Base-by-base conservation (phyloP, 2,888 invertebrate genomes). In the Herminia tarsipennalis region DNA sequence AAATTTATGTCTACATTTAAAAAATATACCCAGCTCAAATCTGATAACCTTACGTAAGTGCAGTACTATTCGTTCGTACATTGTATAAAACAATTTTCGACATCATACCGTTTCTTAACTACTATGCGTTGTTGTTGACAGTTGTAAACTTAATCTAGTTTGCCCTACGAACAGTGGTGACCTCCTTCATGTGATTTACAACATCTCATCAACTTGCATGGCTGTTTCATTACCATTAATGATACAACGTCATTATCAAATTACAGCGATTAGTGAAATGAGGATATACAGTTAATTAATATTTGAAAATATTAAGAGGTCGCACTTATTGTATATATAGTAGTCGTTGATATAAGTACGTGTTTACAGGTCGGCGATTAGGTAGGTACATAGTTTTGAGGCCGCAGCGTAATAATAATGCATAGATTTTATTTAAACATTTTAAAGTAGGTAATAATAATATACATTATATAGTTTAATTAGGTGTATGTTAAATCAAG, bases 171-270 rank as follows among this genome's bases (percentile, higher is more conserved):
- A 41, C 22, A 44, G 3, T 36, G 43, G 38, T 50, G 56, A 45
- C 60, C 56, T 63, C 44, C 30, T 51, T 53, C 42, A 21, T 50
- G 22, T 59, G 56, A 61, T 66, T 66, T 58, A 70, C 44, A 45
- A 56, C 58, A 61, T 37, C 51, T 67, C 50, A 52, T 69, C 62
- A 59, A 50, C 54, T 43, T 58, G 49, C 56, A 55, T 65, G 55
- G 44, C 41, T 57, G 54, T 63, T 71, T 70, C 52, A 58, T 62
- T 67, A 59, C 51, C 57, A 55, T 42, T 56, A 55, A 48, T 54
- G 52, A 63, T 64, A 59, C 41, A 51, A 39, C 58, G 30, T 48
- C 56, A 58, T 59, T 65, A 65, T 65, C 59, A 53, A 69, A 67
- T 61, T 52, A 33, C 49, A 37, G 44, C 24, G 56, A 66, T 70